Evolutionary conservation across 2,888 invertebrate species (phyloP).

Genomic region (Papilio demoleus): DNA sequence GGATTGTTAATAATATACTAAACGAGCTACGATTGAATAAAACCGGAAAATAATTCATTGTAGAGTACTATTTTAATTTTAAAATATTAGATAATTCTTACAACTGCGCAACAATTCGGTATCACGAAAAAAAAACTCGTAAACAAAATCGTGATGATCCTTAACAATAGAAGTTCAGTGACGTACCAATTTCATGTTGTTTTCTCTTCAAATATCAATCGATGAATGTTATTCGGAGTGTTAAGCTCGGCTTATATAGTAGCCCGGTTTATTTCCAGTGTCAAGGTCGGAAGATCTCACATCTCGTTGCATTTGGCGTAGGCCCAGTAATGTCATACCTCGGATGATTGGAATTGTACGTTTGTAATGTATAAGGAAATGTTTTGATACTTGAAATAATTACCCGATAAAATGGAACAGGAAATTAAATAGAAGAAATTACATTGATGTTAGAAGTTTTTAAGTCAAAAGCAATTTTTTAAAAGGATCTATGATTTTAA

Average conservation of each 20-base stretch:
- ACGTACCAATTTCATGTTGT: constrained; percentile 79
- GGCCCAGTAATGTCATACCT: constrained; percentile 17
- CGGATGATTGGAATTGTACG: not conserved
- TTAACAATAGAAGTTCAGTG: constrained; percentile 18
- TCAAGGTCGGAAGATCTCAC: constrained; percentile 66
- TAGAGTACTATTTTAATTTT: too few species aligned
- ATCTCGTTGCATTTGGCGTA: constrained; percentile 27
- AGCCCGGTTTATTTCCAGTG: constrained; percentile 58
- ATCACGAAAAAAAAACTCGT: constrained; percentile 2
- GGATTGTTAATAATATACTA: too few species aligned
- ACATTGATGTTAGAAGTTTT: too few species aligned
- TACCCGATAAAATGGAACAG: not conserved
- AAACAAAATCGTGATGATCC: constrained; percentile 35
- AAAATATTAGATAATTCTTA: not conserved
- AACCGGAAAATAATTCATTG: too few species aligned
- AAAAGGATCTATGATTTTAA: too few species aligned
- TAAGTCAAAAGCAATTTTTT: too few species aligned
- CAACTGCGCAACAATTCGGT: not conserved
- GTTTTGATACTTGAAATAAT: not conserved
- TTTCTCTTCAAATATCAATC: constrained; percentile 58
- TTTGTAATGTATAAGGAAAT: not conserved
- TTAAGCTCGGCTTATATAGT: constrained; percentile 67
- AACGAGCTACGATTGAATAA: too few species aligned
- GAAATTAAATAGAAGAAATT: not conserved
- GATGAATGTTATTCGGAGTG: constrained; percentile 62